These are phyloP conservation scores for Chlorodrepanis virens DNA, from an alignment of 2,113 vertebrate genomes.

Conservation along the genomic window DNA sequence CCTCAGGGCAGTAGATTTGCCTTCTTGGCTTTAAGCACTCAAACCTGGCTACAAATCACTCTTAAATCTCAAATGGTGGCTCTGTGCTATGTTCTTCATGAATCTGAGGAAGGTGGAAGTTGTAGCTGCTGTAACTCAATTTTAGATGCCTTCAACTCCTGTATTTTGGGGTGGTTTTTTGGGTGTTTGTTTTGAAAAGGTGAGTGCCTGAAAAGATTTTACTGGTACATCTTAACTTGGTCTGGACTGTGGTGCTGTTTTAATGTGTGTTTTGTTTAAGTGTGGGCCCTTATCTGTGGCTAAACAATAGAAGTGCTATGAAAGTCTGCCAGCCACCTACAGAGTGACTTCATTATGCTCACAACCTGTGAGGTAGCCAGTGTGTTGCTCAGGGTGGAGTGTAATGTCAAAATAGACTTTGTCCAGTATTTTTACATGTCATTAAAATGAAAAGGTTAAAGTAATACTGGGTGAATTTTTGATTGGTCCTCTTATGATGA, in stretches of 20 bases:
- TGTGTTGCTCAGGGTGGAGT: background rate
- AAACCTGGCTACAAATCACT: background rate
- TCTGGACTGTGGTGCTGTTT: background rate
- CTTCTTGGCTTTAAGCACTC: background rate
- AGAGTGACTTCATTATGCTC: background rate
- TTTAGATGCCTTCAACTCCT: background rate
- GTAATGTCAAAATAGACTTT: background rate
- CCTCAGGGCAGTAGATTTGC: background rate
- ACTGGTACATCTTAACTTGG: background rate
- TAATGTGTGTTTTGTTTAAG: background rate
- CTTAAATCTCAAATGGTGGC: background rate
- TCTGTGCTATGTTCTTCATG: background rate
- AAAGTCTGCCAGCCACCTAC: background rate
- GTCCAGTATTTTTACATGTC: background rate
- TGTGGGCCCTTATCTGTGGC: background rate
- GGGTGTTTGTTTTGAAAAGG: background rate
- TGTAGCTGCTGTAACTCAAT: background rate
- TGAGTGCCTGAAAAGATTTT: background rate
- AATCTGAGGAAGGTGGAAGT: background rate
- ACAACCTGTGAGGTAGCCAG: background rate
- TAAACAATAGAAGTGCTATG: background rate
- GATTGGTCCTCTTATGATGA: background rate
- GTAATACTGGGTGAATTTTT: background rate
- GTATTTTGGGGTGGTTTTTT: background rate
- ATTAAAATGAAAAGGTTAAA: slow-evolving; percentile 5